These are phyloP conservation scores for Monopis laevigella DNA, from an alignment of 2,888 invertebrate genomes.

Conservation along the genomic window DNA sequence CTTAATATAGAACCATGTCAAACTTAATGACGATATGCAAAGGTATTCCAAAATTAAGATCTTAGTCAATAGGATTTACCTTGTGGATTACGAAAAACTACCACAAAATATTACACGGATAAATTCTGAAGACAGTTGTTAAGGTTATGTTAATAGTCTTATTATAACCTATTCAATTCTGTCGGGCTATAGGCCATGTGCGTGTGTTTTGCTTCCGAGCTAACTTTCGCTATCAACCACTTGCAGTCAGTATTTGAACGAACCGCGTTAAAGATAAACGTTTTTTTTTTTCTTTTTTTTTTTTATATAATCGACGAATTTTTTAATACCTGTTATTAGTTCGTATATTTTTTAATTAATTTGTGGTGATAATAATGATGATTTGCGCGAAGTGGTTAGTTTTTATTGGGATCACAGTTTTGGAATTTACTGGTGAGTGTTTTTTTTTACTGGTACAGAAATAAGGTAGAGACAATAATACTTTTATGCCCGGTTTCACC, in stretches of 20 bases:
- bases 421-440: slow-evolving; percentile 45
- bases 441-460: background rate
- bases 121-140: background rate
- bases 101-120: background rate
- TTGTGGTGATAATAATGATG: slow-evolving; percentile 40
- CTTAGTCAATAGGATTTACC: slow-evolving; percentile 8
- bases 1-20: no score
- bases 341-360: no score
- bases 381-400: slow-evolving; percentile 43
- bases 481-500: no score
- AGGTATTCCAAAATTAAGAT: no score
- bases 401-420: slow-evolving; percentile 44
- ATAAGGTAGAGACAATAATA: no score
- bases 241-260: slow-evolving; percentile 25
- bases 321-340: no score
- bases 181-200: slow-evolving; percentile 1
- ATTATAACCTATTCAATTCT: background rate
- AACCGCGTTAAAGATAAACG: background rate
- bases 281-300: no score
- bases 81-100: slow-evolving; percentile 3
- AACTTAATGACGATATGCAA: no score
- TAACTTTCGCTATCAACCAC: slow-evolving; percentile 51
- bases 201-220: slow-evolving; percentile 8
- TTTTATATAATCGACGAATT: no score
- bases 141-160: background rate